Base-by-base conservation (phyloP, 2,797 vertebrate genomes). In the Enteromius radiatus region DNA sequence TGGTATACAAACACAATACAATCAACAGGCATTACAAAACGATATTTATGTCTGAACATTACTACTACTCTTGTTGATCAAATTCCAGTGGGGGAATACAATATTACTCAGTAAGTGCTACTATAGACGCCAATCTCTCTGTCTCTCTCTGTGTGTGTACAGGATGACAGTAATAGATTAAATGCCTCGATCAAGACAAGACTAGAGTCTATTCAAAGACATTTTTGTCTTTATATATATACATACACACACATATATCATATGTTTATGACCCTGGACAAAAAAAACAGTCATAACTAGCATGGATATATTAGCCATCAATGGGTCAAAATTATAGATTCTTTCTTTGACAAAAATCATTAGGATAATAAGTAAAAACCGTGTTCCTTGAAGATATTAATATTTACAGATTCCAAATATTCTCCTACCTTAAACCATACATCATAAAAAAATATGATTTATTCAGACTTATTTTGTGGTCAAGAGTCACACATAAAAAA, bases 21-120 rank as follows among this genome's bases (percentile, higher is more conserved):
- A 43, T 69, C 38, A 15, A 69, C 12, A 26, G n/a, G 45, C 45
- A 49, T 49, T 49, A 49, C 11, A 71, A 59, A 38, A 21, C 38
- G 12, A 63, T 28, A 38, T 41, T 38, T 68, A 17, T 8, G 12
- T 33, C 33, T 68, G 26, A 56, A 61, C 59, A 81, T 86, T 82
- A 82, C 61, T 75, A 54, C 28, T 17, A 64, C 59, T 74, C 67
- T 68, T 84, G 71, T 67, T 69, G 73, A 83, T 78, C 69, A 74
- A n/a, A 81, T 74, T 74, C 28, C 81, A 81, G 76, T n/a, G 41
- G 82, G 83, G 43, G 69, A 76, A 38, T 75, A 61, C 78, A 78
- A 38, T 75, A 61, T 70, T 38, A 71, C 3, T 17, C 38, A 80
- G 4, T 71, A 11, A 71, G 78, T 36, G 31, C 19, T 1, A 28